phyloP scores from a whole-genome alignment of 2,797 vertebrate species.

The Etheostoma perlongum region DNA sequence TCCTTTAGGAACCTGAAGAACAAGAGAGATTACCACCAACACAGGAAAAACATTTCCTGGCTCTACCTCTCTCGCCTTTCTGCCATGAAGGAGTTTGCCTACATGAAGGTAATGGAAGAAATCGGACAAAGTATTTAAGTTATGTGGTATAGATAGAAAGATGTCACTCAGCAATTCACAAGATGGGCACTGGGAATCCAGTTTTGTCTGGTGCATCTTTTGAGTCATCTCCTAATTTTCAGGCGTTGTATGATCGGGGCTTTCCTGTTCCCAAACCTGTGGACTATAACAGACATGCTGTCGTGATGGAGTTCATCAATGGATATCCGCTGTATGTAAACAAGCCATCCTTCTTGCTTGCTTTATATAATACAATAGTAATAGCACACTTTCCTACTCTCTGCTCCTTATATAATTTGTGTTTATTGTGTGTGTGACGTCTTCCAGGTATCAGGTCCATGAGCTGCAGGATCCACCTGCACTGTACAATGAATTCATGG shows the following conservation, averaged over 20 bases:
- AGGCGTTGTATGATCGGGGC: slow-evolving; percentile 91
- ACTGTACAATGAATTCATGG: slow-evolving; percentile 96
- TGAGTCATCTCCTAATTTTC: slow-evolving; percentile 11
- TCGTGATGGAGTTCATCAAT: slow-evolving; percentile 97
- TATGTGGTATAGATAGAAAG: neutral
- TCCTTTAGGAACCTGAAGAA: slow-evolving; percentile 97
- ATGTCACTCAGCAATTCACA: neutral
- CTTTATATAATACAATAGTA: neutral
- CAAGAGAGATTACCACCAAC: slow-evolving; percentile 98
- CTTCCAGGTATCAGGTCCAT: slow-evolving; percentile 89
- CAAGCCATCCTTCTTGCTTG: neutral
- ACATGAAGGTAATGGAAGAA: slow-evolving; percentile 93
- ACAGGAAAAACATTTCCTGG: slow-evolving; percentile 95
- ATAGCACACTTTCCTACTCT: neutral
- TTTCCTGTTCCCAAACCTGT: slow-evolving; percentile 97
- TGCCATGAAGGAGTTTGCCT: slow-evolving; percentile 97
- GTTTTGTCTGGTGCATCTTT: neutral
- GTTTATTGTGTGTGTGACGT: slow-evolving; percentile 7
- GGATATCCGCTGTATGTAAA: slow-evolving; percentile 95
- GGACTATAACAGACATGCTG: slow-evolving; percentile 96
- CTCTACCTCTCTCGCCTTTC: slow-evolving; percentile 97
- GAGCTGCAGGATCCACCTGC: slow-evolving; percentile 90
- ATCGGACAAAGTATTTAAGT: neutral
- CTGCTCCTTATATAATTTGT: neutral
- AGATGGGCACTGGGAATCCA: neutral